These are phyloP conservation scores for Gambusia holbrooki DNA, from an alignment of 2,113 vertebrate genomes.

Conservation along the genomic window DNA sequence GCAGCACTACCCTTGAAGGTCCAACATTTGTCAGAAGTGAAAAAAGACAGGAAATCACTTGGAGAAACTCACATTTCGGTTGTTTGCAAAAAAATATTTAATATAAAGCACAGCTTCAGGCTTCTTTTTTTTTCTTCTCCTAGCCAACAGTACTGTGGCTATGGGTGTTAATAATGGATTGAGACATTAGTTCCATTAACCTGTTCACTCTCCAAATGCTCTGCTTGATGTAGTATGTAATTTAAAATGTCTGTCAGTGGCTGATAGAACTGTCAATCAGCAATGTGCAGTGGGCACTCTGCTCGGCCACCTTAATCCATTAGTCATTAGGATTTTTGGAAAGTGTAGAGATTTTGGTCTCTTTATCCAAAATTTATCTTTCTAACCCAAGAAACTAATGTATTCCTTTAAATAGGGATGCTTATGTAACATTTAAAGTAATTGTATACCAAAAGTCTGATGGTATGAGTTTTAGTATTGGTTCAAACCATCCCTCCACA, in stretches of 20 bases:
- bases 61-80: conserved; percentile 19
- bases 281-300: not conserved
- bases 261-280: conserved; percentile 38
- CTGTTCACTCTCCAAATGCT: conserved; percentile 16
- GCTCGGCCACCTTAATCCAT: not conserved
- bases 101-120: not conserved
- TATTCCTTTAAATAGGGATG: not conserved
- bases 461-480: conserved; percentile 55
- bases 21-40: conserved; percentile 13
- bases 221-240: conserved; percentile 8
- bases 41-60: conserved; percentile 19
- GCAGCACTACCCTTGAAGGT: not conserved
- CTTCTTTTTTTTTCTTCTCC: not conserved
- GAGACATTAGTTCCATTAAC: conserved; percentile 22
- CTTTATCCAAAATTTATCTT: conserved; percentile 7
- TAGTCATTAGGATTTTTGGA: conserved; percentile 11
- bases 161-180: conserved; percentile 23
- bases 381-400: not conserved
- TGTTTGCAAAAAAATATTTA: conserved; percentile 17
- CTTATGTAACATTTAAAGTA: not conserved
- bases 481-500: conserved; percentile 12
- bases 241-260: conserved; percentile 22
- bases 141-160: conserved; percentile 13
- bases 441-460: conserved; percentile 37
- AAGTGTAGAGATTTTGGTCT: not conserved